These are phyloP conservation scores for Gracilinanus agilis DNA, from an alignment of 2,113 vertebrate genomes.

Conservation along the genomic window DNA sequence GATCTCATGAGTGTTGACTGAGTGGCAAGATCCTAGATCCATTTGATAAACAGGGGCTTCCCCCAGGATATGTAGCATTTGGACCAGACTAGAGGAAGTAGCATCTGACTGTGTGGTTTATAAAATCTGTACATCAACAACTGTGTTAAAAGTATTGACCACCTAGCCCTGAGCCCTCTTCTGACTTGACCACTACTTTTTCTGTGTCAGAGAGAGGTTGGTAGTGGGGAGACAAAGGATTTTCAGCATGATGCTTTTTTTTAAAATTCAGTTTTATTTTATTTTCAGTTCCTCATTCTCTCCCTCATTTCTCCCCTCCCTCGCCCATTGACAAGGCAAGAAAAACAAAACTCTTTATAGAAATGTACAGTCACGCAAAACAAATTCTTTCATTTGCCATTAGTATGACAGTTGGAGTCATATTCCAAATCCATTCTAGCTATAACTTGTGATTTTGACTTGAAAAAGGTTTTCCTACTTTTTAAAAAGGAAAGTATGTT, in stretches of 20 bases:
- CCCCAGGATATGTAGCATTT: conserved; percentile 1
- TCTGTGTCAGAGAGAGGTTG: background rate
- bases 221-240: background rate
- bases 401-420: background rate
- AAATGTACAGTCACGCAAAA: background rate
- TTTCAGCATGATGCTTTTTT: background rate
- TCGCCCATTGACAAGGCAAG: background rate
- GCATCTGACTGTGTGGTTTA: background rate
- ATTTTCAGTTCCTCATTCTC: background rate
- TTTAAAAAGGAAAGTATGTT: background rate
- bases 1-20: conserved; percentile 48
- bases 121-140: background rate
- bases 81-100: background rate
- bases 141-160: background rate
- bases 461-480: background rate
- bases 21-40: conserved; percentile 37
- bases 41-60: conserved; percentile 17
- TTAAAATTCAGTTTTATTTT: background rate
- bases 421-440: background rate
- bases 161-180: background rate
- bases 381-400: background rate
- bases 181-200: background rate
- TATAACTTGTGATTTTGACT: background rate
- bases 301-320: background rate
- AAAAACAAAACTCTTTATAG: background rate